Evolutionary conservation across 2,888 invertebrate species (phyloP).

Genomic region (Masnerella sp.): DNA sequence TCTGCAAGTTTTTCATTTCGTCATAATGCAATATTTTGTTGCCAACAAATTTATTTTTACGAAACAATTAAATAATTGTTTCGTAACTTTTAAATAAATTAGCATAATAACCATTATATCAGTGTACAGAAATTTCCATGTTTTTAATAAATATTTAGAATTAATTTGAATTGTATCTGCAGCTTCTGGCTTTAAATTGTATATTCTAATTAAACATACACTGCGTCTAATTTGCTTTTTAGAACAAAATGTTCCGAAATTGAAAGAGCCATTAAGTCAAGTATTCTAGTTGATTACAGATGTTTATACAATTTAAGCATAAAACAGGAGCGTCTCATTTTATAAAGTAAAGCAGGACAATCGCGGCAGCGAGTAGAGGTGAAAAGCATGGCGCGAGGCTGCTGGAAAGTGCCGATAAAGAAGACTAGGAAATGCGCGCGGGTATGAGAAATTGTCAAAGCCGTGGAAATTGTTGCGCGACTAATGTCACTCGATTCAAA

Average conservation of each 20-base stretch:
- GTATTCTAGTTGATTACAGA: conserved; percentile 24
- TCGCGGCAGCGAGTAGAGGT: conserved; percentile 15
- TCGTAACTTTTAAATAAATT: too few species aligned
- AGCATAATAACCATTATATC: too few species aligned
- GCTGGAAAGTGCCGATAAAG: conserved; percentile 41
- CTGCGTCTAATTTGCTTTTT: conserved; percentile 22
- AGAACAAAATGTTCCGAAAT: conserved; percentile 21
- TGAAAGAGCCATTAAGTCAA: conserved; percentile 20
- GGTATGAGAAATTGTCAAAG: conserved; percentile 66
- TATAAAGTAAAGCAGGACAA: conserved; percentile 30
- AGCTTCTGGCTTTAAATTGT: conserved; percentile 15
- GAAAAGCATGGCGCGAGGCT: conserved; percentile 15
- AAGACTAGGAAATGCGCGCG: conserved; percentile 48
- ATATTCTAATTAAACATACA: conserved; percentile 23
- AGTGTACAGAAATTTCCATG: too few species aligned
- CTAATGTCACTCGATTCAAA: conserved; percentile 23
- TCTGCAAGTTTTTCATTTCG: too few species aligned
- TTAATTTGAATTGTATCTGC: too few species aligned
- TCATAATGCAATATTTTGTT: too few species aligned
- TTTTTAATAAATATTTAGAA: too few species aligned
- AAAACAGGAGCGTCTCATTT: conserved; percentile 31
- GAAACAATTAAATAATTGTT: too few species aligned
- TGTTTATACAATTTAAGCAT: conserved; percentile 28
- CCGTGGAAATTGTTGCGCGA: conserved; percentile 64
- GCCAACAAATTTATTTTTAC: not conserved